Evolutionary conservation across 2,797 vertebrate genomes (phyloP).

Genomic region (Rhinophrynus dorsalis): DNA sequence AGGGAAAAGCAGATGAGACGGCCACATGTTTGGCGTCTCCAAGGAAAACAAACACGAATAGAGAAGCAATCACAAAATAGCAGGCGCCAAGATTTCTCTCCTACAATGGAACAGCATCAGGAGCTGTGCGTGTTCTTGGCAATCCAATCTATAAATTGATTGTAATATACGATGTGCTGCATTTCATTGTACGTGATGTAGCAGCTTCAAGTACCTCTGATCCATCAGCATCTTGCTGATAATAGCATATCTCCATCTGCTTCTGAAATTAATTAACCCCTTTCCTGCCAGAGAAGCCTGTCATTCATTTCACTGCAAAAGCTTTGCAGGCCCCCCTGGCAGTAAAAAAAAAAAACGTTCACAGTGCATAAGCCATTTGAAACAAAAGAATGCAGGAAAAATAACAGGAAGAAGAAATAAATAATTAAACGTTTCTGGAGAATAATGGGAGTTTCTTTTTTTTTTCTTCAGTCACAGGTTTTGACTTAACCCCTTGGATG

Average conservation of each 20-base stretch:
- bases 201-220: slow-evolving; percentile 47
- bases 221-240: slow-evolving; percentile 49
- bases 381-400: too few species aligned
- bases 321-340: not conserved
- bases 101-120: slow-evolving; percentile 47
- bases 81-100: slow-evolving; percentile 45
- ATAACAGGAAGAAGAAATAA: too few species aligned
- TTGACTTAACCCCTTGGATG: too few species aligned
- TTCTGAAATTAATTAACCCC: slow-evolving; percentile 43
- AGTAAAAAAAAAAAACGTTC: too few species aligned
- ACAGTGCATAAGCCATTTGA: too few species aligned
- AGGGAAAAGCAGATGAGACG: slow-evolving; percentile 41
- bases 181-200: slow-evolving; percentile 48
- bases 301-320: not conserved
- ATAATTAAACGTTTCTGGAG: too few species aligned
- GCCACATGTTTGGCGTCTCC: slow-evolving; percentile 47
- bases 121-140: slow-evolving; percentile 45
- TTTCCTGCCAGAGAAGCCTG: not conserved
- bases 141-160: slow-evolving; percentile 51
- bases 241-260: slow-evolving; percentile 46
- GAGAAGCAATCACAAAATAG: slow-evolving; percentile 46
- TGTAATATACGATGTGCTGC: slow-evolving; percentile 49
- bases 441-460: too few species aligned
- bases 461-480: too few species aligned
- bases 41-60: slow-evolving; percentile 48